phyloP scores from a whole-genome alignment of 2,113 vertebrate species.

The Cricetomys ansorgei region DNA sequence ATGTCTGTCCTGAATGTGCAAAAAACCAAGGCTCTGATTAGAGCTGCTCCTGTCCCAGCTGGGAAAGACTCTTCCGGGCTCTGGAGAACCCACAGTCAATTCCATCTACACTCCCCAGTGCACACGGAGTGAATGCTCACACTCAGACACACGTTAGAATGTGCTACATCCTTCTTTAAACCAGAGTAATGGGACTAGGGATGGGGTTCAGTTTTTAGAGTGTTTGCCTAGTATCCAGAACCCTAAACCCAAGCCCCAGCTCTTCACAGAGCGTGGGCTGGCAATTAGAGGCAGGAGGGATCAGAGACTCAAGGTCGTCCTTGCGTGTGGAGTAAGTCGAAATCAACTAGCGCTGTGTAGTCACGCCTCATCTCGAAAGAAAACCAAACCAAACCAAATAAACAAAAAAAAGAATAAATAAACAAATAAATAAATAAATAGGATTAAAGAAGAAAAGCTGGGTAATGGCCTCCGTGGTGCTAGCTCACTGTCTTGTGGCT shows the following conservation, averaged over 20 bases:
- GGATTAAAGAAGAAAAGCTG: too few relatives aligned
- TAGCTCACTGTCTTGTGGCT: background rate
- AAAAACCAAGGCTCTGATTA: background rate
- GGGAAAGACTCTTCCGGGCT: background rate
- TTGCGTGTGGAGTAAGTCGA: background rate
- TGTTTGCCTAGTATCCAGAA: background rate
- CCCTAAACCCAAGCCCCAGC: background rate
- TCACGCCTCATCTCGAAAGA: background rate
- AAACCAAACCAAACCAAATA: background rate
- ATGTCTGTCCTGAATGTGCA: background rate
- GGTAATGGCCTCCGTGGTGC: background rate
- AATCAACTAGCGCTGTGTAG: background rate
- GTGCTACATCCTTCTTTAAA: background rate
- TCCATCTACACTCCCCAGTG: too few relatives aligned
- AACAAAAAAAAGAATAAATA: too few relatives aligned
- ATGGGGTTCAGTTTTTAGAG: background rate
- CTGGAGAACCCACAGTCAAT: rapidly evolving
- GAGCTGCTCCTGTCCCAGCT: background rate
- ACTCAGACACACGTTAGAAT: background rate
- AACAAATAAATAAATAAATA: background rate
- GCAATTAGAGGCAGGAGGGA: background rate
- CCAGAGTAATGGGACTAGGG: background rate
- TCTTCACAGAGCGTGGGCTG: background rate
- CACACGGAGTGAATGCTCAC: too few relatives aligned
- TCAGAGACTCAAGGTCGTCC: background rate